phyloP scores from a whole-genome alignment of 2,797 vertebrate species.

The Luscinia megarhynchos region DNA sequence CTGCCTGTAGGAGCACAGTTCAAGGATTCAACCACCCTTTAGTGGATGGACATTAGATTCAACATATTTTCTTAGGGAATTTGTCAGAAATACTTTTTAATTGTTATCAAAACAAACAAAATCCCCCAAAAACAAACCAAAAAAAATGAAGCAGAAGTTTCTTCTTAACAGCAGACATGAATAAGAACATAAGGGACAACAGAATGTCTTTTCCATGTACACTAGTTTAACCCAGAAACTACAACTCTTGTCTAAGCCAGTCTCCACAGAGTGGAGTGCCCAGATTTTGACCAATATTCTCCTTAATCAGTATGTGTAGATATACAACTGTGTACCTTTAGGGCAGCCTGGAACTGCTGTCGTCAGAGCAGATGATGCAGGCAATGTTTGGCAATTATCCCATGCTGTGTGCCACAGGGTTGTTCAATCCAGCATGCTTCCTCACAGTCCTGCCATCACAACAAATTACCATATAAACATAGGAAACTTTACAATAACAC shows the following conservation, averaged over 20 bases:
- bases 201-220: background rate
- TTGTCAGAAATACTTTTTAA: background rate
- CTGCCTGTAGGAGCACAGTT: background rate
- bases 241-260: background rate
- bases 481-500: background rate
- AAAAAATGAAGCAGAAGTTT: background rate
- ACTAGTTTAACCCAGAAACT: background rate
- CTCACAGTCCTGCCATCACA: background rate
- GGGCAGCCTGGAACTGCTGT: background rate
- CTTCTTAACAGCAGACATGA: background rate
- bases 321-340: background rate
- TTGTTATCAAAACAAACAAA: background rate
- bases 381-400: background rate
- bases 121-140: background rate
- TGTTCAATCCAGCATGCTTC: background rate
- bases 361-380: background rate
- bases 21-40: background rate
- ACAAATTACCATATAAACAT: background rate
- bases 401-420: background rate
- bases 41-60: background rate
- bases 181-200: background rate
- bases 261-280: background rate
- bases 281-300: background rate
- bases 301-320: background rate
- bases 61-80: background rate